phyloP scores from a whole-genome alignment of 37 sponge, comb jelly and placozoan species.

The Chondrilla cf. caribensis region DNA sequence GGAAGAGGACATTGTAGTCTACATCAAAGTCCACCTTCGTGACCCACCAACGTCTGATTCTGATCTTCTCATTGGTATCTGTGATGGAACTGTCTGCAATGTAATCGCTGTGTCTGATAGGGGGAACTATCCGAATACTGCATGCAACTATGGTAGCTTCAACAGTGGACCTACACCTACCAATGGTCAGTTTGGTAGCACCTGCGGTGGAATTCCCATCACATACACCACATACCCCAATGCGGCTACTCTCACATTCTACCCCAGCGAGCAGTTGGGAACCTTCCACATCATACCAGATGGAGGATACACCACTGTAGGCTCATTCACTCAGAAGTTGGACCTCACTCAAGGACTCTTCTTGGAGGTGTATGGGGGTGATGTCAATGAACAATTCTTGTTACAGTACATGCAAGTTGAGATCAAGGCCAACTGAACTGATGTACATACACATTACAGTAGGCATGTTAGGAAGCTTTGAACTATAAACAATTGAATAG shows the following conservation, averaged over 20 bases:
- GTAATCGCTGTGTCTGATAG: neutral
- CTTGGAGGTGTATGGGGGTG: conserved; percentile 1
- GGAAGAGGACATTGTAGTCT: conserved; percentile 3
- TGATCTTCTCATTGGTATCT: neutral
- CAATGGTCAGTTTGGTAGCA: neutral
- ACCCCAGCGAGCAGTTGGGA: neutral
- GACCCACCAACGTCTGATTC: conserved; percentile 18
- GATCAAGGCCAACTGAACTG: neutral
- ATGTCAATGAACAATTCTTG: neutral
- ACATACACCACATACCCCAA: neutral
- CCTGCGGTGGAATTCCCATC: neutral
- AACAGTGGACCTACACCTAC: neutral
- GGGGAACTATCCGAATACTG: neutral
- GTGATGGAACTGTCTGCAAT: conserved; percentile 25
- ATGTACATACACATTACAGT: too few relatives aligned
- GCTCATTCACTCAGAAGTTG: neutral
- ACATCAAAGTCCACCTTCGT: neutral
- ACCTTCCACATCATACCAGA: neutral
- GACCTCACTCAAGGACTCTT: neutral
- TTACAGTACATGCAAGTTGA: neutral
- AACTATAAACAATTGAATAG: too few relatives aligned
- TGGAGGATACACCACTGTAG: conserved; percentile 7
- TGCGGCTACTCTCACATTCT: neutral
- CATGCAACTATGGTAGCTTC: neutral
- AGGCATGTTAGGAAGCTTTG: too few relatives aligned